These are phyloP conservation scores for Meghimatium bilineatum DNA, from an alignment of 2,888 invertebrate genomes.

Conservation along the genomic window DNA sequence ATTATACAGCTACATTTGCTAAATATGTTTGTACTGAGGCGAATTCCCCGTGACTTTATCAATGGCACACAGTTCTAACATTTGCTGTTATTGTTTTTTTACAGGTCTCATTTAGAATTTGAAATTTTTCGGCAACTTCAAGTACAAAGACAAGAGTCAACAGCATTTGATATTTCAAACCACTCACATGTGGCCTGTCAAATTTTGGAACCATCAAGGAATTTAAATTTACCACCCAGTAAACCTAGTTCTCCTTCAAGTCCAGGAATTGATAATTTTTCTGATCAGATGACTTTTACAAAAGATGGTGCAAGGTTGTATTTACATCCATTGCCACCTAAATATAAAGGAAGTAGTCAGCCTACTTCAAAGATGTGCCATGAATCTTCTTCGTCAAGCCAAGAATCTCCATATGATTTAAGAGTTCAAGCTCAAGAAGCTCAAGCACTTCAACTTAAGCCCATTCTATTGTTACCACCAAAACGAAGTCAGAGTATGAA, in stretches of 20 bases:
- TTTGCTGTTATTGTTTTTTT: not conserved
- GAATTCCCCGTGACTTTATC: not conserved
- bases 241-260: not conserved
- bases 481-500: conserved; percentile 47
- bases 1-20: too few relatives aligned
- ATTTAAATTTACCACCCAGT: conserved; percentile 1
- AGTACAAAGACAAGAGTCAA: conserved; percentile 65
- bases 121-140: conserved; percentile 75
- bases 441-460: not conserved
- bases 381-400: conserved; percentile 34
- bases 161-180: conserved; percentile 13
- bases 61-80: not conserved
- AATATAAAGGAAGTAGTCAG: not conserved
- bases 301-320: conserved; percentile 5
- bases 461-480: conserved; percentile 33
- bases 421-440: conserved; percentile 3
- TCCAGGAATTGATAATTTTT: not conserved
- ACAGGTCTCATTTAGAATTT: conserved; percentile 72
- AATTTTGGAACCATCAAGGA: conserved; percentile 7
- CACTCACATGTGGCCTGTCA: conserved; percentile 16
- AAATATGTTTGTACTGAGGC: too few relatives aligned
- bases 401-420: conserved; percentile 25
- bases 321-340: not conserved
- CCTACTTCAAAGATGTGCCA: conserved; percentile 15
- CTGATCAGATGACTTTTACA: not conserved